phyloP scores from a whole-genome alignment of 2,888 invertebrate genomes.

The Drosophila dives region DNA sequence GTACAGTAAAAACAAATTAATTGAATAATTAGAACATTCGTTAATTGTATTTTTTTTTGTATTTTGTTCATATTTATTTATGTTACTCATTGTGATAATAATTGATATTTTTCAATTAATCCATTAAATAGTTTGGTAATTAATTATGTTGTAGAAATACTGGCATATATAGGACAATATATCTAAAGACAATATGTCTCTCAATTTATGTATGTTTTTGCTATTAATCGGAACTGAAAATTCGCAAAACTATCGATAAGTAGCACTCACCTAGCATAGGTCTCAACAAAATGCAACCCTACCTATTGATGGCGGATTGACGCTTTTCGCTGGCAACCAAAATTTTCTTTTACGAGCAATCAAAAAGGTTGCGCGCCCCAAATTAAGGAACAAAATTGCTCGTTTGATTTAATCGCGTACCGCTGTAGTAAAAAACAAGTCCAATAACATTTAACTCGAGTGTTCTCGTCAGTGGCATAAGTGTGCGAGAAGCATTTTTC shows the following conservation, averaged over 20 bases:
- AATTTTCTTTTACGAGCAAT: slow-evolving; percentile 47
- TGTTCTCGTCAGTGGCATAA: slow-evolving; percentile 38
- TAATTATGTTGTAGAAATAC: not conserved
- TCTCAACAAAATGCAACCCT: slow-evolving; percentile 51
- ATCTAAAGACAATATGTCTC: not conserved
- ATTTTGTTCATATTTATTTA: not conserved
- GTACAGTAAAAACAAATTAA: not conserved
- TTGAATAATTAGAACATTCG: not conserved
- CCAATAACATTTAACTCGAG: slow-evolving; percentile 42
- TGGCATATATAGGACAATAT: not conserved
- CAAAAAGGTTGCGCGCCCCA: slow-evolving; percentile 41
- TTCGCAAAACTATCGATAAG: slow-evolving; percentile 15
- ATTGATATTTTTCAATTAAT: not conserved
- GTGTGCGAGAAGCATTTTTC: slow-evolving; percentile 43
- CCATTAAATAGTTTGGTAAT: not conserved
- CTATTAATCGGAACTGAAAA: not conserved
- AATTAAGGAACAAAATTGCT: slow-evolving; percentile 15
- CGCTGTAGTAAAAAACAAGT: slow-evolving; percentile 30
- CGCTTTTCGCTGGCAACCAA: slow-evolving; percentile 66
- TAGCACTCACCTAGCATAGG: slow-evolving; percentile 26
- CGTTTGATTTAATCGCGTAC: slow-evolving; percentile 10
- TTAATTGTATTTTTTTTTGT: not conserved
- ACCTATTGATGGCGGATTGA: slow-evolving; percentile 75
- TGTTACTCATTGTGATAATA: not conserved
- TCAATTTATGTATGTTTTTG: not conserved